These are phyloP conservation scores for Micrasema longulum DNA, from an alignment of 1,140 invertebrate genomes.

Conservation along the genomic window DNA sequence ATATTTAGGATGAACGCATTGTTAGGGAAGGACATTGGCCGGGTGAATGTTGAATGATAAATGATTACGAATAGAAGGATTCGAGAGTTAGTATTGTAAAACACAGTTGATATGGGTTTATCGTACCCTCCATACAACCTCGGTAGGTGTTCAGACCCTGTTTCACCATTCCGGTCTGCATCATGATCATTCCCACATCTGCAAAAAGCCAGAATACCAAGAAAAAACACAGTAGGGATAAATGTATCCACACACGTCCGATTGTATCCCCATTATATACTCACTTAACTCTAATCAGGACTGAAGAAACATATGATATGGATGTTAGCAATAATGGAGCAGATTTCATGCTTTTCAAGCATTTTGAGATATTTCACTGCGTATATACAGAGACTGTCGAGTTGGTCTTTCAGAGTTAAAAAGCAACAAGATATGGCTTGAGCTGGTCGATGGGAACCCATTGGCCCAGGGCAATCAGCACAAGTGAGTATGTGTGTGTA, in stretches of 20 bases:
- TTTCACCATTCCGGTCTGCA: constrained; percentile 93
- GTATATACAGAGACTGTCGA: constrained; percentile 44
- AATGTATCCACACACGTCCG: constrained; percentile 19
- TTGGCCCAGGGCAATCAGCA: constrained; percentile 53
- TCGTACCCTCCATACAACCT: constrained; percentile 84
- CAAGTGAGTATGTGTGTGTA: constrained; percentile 40
- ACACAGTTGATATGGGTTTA: constrained; percentile 51
- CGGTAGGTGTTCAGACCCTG: constrained; percentile 83
- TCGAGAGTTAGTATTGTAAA: constrained; percentile 49
- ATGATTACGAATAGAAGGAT: no score
- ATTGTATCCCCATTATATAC: background rate
- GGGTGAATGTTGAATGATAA: constrained; percentile 41
- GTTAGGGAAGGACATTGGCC: constrained; percentile 24
- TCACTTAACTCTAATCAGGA: background rate
- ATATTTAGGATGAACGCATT: constrained; percentile 17
- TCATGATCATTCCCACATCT: constrained; percentile 96
- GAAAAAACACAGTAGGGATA: constrained; percentile 62
- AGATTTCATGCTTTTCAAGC: constrained; percentile 7
- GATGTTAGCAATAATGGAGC: constrained; percentile 21
- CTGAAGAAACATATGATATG: constrained; percentile 4
- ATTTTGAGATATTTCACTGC: background rate
- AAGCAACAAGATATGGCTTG: constrained; percentile 43
- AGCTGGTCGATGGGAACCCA: constrained; percentile 28
- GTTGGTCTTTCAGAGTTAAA: constrained; percentile 43
- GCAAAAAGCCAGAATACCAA: constrained; percentile 78